Percentiles rank a stretch among this genome's conserved stretches.
Evolutionary conservation across 2,888 invertebrate species (phyloP).

Genomic region (Drosophila anceps): DNA sequence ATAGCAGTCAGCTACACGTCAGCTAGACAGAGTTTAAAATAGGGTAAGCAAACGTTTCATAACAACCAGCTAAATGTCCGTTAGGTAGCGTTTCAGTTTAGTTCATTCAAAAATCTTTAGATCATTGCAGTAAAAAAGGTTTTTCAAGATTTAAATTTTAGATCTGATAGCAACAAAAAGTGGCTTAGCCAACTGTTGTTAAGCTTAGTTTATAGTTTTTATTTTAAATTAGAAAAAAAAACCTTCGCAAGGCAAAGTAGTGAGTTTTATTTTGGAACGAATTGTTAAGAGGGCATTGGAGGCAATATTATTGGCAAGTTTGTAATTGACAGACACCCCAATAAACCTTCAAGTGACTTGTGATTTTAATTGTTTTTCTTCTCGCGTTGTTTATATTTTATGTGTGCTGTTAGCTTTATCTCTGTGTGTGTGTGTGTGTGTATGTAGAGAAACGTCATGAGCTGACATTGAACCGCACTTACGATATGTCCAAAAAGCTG

Average conservation of each 20-base stretch:
- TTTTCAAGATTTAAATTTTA: not conserved
- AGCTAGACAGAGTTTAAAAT: not conserved
- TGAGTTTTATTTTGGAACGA: conserved; percentile 30
- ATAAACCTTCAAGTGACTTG: conserved; percentile 70
- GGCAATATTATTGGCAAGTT: conserved; percentile 60
- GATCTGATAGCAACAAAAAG: not conserved
- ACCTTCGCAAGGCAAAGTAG: conserved; percentile 4
- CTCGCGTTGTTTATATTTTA: not conserved
- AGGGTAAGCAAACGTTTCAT: not conserved
- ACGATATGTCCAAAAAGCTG: conserved; percentile 30
- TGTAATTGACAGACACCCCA: conserved; percentile 48
- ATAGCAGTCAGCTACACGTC: not conserved
- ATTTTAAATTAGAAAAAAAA: not conserved
- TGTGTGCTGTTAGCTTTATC: conserved; percentile 27
- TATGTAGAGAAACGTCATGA: conserved; percentile 11
- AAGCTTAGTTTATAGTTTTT: not conserved
- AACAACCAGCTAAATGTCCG: not conserved
- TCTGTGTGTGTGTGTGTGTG: too few species aligned
- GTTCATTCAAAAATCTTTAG: not conserved
- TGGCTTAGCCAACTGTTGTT: not conserved
- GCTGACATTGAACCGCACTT: conserved; percentile 71
- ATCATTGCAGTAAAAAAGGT: not conserved
- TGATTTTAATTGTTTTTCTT: conserved; percentile 34
- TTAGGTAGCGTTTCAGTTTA: not conserved
- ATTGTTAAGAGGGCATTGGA: conserved; percentile 24